Conservation (phyloP, 2,797 vertebrate species). For the Australoheros facetus region DNA sequence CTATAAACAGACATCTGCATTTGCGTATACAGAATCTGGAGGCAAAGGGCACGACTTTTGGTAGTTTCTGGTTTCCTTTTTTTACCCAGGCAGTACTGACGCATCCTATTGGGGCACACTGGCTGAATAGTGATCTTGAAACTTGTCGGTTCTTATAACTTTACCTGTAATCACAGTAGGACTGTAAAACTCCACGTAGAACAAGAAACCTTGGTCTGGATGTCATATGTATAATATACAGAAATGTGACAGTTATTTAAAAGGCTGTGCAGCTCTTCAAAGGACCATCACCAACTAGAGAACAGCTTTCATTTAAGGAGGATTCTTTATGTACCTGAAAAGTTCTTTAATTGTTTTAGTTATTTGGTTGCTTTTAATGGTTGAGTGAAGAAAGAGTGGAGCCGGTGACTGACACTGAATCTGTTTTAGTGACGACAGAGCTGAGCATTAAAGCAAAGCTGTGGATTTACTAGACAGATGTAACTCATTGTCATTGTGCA, state of each 20-base stretch:
- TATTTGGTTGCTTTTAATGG: not conserved
- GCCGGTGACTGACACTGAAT: not conserved
- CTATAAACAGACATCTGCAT: not conserved
- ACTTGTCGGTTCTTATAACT: not conserved
- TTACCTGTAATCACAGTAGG: not conserved
- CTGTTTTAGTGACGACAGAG: not conserved
- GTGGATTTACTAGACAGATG: not conserved
- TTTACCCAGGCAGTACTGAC: not conserved
- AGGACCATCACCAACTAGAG: not conserved
- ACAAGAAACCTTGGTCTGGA: fast-evolving
- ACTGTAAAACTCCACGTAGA: not conserved
- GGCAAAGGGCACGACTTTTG: not conserved
- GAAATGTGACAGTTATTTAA: not conserved
- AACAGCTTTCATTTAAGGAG: not conserved
- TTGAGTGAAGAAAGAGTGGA: not conserved
- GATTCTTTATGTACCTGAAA: not conserved
- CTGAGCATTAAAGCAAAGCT: not conserved
- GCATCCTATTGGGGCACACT: not conserved
- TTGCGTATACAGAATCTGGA: not conserved
- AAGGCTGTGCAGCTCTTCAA: not conserved
- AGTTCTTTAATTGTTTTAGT: not conserved
- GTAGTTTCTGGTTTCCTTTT: not conserved
- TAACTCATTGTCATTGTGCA: too few relatives aligned
- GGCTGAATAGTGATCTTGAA: not conserved
- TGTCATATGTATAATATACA: not conserved